Evolutionary conservation across 2,113 vertebrate genomes (phyloP).

Genomic region (Acanthisitta chloris): DNA sequence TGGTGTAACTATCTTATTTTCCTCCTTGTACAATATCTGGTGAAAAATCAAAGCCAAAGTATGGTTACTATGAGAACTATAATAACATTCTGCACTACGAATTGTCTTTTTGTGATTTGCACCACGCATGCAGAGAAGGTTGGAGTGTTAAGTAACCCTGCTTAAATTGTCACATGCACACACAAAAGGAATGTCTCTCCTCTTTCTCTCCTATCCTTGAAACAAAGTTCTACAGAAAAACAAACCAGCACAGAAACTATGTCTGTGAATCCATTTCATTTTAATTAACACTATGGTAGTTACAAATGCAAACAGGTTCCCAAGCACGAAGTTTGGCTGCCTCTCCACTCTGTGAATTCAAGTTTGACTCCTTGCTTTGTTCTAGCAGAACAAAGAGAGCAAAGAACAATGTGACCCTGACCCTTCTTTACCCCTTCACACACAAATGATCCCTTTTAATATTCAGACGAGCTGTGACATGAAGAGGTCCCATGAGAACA

Average conservation of each 20-base stretch:
- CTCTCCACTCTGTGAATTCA: background rate
- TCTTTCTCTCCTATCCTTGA: background rate
- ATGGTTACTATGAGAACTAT: background rate
- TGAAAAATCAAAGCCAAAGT: background rate
- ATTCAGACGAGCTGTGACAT: background rate
- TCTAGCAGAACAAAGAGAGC: slow-evolving; percentile 39
- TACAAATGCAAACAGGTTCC: slow-evolving; percentile 45
- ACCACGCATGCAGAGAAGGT: background rate
- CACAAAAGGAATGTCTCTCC: background rate
- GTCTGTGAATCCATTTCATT: background rate
- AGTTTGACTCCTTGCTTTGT: slow-evolving; percentile 53
- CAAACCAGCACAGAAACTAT: background rate
- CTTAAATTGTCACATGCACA: background rate
- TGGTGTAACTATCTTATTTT: background rate
- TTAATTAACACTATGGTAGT: slow-evolving; percentile 26
- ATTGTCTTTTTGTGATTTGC: background rate
- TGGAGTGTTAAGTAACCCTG: background rate
- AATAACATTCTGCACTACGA: background rate
- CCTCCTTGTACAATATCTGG: background rate
- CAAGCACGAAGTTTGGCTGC: background rate
- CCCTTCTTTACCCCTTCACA: slow-evolving; percentile 21
- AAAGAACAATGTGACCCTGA: slow-evolving; percentile 35
- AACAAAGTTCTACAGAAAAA: background rate
- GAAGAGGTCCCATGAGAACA: slow-evolving; percentile 18
- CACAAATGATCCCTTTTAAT: slow-evolving; percentile 30